These are phyloP conservation scores for Pristionchus fissidentatus DNA, from an alignment of 2,888 invertebrate species.

Conservation along the genomic window DNA sequence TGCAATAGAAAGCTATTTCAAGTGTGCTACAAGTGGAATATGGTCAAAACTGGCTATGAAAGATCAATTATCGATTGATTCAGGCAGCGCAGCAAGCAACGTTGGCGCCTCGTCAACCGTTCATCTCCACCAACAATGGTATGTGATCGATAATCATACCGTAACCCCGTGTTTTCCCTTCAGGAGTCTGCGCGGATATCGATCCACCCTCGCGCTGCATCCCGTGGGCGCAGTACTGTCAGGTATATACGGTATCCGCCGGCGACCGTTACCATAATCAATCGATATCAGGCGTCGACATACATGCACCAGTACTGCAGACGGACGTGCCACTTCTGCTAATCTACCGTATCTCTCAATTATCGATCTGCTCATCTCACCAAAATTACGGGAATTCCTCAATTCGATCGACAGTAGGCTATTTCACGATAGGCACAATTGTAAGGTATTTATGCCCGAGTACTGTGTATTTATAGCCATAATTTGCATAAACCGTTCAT, in stretches of 20 bases:
- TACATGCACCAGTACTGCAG: constrained; percentile 50
- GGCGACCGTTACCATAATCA: not conserved
- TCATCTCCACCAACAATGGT: constrained; percentile 8
- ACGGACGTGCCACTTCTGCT: constrained; percentile 48
- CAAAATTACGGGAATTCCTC: not conserved
- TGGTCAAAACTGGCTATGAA: too few species aligned
- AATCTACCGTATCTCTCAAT: constrained; percentile 7
- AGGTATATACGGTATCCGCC: constrained; percentile 21
- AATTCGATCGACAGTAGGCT: constrained; percentile 13
- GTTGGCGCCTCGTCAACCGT: not conserved
- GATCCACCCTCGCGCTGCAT: constrained; percentile 46
- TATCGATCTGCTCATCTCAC: constrained; percentile 33
- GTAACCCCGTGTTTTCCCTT: not conserved
- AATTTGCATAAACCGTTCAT: not conserved
- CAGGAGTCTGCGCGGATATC: constrained; percentile 46
- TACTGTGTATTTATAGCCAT: constrained; percentile 21
- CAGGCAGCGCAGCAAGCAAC: constrained; percentile 5
- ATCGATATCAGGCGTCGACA: constrained; percentile 43
- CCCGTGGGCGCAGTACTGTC: constrained; percentile 50
- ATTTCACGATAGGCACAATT: constrained; percentile 9
- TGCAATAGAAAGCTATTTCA: too few species aligned
- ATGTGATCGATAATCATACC: not conserved
- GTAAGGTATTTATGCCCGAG: constrained; percentile 32
- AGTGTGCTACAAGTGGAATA: too few species aligned
- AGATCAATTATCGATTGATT: not conserved